phyloP scores from a whole-genome alignment of 2,888 invertebrate species.

The Diarsia dahlii region DNA sequence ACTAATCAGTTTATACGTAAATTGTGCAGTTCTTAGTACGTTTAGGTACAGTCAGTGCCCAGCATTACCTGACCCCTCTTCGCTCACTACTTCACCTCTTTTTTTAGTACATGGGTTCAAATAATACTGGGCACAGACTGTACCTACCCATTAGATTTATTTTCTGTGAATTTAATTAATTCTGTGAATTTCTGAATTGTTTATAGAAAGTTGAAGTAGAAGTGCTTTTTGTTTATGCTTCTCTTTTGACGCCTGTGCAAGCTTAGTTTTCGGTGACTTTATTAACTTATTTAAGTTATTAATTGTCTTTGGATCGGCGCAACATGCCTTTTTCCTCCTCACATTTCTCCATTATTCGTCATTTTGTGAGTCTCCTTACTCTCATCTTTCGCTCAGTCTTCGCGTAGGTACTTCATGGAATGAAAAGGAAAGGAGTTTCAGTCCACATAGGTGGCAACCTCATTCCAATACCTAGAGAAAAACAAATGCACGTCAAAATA shows the following conservation, averaged over 20 bases:
- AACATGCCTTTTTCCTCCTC: not conserved
- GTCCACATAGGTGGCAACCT: not conserved
- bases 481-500: slow-evolving; percentile 11
- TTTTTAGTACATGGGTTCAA: too few relatives aligned
- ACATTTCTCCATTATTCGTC: not conserved
- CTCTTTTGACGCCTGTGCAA: not conserved
- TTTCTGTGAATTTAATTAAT: slow-evolving; percentile 12
- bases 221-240: not conserved
- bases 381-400: not conserved
- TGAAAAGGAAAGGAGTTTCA: not conserved
- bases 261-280: not conserved
- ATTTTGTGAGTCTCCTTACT: not conserved
- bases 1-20: slow-evolving; percentile 49
- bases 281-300: too few relatives aligned
- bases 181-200: not conserved
- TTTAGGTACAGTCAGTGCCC: too few relatives aligned
- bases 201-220: not conserved
- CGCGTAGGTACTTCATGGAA: not conserved
- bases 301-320: not conserved
- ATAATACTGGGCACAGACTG: too few relatives aligned
- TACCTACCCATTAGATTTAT: not conserved
- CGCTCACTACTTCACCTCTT: too few relatives aligned
- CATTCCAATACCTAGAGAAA: not conserved
- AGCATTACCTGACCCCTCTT: too few relatives aligned
- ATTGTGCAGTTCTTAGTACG: slow-evolving; percentile 17